A percentile compares a stretch with the other conserved stretches of the same genome.
These are phyloP conservation scores for Saiga tatarica DNA, from an alignment of 2,113 vertebrate species.

Conservation along the genomic window DNA sequence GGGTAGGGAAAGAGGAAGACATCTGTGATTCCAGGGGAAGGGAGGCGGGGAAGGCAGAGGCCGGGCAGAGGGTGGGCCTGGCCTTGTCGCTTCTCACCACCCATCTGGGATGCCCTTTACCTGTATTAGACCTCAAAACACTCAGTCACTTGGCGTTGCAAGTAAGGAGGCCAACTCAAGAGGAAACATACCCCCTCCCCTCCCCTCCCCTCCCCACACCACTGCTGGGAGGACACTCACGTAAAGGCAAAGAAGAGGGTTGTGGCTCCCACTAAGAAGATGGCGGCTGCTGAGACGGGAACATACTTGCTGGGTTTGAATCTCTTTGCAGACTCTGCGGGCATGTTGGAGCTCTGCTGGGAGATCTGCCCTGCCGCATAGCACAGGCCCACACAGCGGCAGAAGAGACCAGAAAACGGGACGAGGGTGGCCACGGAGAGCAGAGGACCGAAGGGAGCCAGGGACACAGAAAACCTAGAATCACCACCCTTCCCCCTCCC, in stretches of 20 bases:
- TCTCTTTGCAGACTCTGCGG: slow-evolving; percentile 87
- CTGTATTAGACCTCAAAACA: background rate
- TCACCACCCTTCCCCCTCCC: slow-evolving; percentile 74
- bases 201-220: background rate
- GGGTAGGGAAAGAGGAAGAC: slow-evolving; percentile 15
- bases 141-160: background rate
- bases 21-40: background rate
- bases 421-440: slow-evolving; percentile 33
- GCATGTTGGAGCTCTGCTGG: slow-evolving; percentile 88
- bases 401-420: slow-evolving; percentile 77
- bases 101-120: background rate
- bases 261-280: slow-evolving; percentile 95
- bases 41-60: background rate
- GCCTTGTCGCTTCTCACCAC: background rate
- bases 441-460: slow-evolving; percentile 26
- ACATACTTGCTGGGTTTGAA: slow-evolving; percentile 98
- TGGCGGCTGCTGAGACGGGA: slow-evolving; percentile 94
- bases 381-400: slow-evolving; percentile 82
- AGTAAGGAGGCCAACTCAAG: background rate
- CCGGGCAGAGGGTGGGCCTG: background rate
- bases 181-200: accelerated
- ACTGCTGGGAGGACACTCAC: slow-evolving; percentile 84
- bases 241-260: slow-evolving; percentile 98
- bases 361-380: slow-evolving; percentile 86
- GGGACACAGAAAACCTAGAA: slow-evolving; percentile 25